These are phyloP conservation scores for Atta colombica DNA, from an alignment of 1,140 invertebrate species.

Conservation along the genomic window DNA sequence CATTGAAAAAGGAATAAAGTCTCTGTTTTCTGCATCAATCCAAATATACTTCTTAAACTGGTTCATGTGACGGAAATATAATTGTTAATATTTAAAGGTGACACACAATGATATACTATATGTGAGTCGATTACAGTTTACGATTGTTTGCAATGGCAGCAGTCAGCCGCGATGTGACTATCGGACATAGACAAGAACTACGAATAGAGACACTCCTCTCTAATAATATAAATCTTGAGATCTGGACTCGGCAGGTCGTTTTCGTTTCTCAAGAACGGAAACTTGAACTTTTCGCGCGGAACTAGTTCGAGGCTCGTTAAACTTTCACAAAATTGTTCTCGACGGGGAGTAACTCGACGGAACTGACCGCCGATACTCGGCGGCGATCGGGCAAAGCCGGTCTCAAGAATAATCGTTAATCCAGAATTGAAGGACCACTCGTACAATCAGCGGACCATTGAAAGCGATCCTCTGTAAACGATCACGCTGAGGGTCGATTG, in stretches of 20 bases:
- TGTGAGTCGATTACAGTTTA: conserved; percentile 11
- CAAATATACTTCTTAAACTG: conserved; percentile 29
- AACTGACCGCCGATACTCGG: conserved; percentile 43
- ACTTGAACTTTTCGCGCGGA: conserved; percentile 32
- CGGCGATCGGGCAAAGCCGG: conserved; percentile 36
- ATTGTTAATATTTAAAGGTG: conserved; percentile 16
- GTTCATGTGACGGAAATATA: conserved; percentile 3
- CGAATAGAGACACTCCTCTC: conserved; percentile 9
- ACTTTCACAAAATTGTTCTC: conserved; percentile 55
- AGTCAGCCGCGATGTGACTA: neutral
- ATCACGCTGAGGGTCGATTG: conserved; percentile 34
- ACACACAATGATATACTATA: neutral
- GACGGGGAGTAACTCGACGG: conserved; percentile 19
- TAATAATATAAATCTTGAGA: conserved; percentile 48
- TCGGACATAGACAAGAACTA: conserved; percentile 6
- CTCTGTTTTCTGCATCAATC: neutral
- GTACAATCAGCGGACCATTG: conserved; percentile 60
- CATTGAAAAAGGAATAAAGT: conserved; percentile 1
- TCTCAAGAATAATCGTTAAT: conserved; percentile 54
- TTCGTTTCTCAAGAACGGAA: conserved; percentile 27
- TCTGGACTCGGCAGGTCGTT: neutral
- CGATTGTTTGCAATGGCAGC: conserved; percentile 1
- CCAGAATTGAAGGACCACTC: conserved; percentile 41
- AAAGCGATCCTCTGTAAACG: conserved; percentile 49
- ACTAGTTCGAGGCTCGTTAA: conserved; percentile 52